phyloP scores from a whole-genome alignment of 2,113 vertebrate species.

The Labeo rohita region DNA sequence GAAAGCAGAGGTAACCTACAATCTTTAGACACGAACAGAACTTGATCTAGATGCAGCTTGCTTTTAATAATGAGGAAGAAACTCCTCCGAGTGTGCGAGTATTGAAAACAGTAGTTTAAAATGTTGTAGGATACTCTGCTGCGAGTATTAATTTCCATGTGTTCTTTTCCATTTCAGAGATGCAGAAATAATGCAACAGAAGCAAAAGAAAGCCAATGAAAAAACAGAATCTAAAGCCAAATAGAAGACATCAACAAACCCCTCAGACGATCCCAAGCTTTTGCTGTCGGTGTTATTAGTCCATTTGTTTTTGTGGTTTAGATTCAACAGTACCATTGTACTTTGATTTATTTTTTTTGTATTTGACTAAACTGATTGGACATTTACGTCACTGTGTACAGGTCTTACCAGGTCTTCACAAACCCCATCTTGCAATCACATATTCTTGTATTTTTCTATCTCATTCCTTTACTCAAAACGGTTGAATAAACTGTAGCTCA shows the following conservation, averaged over 20 bases:
- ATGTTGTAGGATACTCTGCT: neutral
- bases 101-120: neutral
- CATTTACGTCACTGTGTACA: constrained; percentile 45
- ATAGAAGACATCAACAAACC: constrained; percentile 46
- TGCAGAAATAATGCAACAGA: constrained; percentile 87
- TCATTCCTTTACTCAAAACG: constrained; percentile 50
- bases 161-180: constrained; percentile 72
- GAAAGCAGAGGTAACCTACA: constrained; percentile 78
- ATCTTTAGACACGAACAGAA: neutral
- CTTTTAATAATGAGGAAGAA: neutral
- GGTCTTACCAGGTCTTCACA: constrained; percentile 44
- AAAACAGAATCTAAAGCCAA: constrained; percentile 77
- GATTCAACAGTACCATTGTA: neutral
- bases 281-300: neutral
- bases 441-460: constrained; percentile 64
- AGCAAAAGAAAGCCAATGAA: constrained; percentile 83
- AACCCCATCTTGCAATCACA: constrained; percentile 51
- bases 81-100: neutral
- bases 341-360: too few species aligned
- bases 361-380: neutral
- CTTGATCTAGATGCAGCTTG: neutral
- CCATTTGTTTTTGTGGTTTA: constrained; percentile 11
- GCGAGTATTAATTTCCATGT: neutral
- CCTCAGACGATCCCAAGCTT: neutral
- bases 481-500: constrained; percentile 57